Evolutionary conservation across 1,140 invertebrate species (phyloP), one percentile per base, ranked within the genome.

Genomic region (Archivesica marissinica): DNA sequence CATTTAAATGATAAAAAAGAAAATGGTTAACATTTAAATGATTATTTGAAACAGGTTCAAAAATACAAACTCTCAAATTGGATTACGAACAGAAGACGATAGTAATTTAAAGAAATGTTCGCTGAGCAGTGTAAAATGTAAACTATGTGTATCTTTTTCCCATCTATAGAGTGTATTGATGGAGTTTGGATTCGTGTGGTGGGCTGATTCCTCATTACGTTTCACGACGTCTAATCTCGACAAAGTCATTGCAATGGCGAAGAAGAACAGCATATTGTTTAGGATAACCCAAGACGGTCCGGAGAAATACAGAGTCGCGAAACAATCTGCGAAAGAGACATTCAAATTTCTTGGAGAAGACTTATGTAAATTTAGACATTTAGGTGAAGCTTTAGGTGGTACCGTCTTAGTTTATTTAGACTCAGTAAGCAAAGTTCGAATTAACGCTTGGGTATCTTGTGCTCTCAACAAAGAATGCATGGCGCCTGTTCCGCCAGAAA

Each of bases 101-200:
- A n/a, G n/a, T n/a, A n/a, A n/a, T n/a, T n/a, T n/a, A n/a, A n/a
- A n/a, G n/a, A n/a, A n/a, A n/a, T n/a, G n/a, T n/a, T n/a, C n/a
- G n/a, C n/a, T n/a, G n/a, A n/a, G n/a, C n/a, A n/a, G n/a, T n/a
- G n/a, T n/a, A n/a, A n/a, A n/a, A n/a, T n/a, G n/a, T n/a, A n/a
- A n/a, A n/a, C n/a, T n/a, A n/a, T n/a, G n/a, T n/a, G n/a, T n/a
- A n/a, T n/a, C n/a, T n/a, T n/a, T n/a, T n/a, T n/a, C n/a, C n/a
- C n/a, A n/a, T n/a, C n/a, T n/a, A n/a, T n/a, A n/a, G n/a, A n/a
- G n/a, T n/a, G n/a, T n/a, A n/a, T n/a, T 78, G 15, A 38, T 78
- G 35, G 75, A 78, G 56, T 78, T 41, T 44, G 75, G 75, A 13
- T 61, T 61, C 30, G 75, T 78, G 0, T 61, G 52, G 75, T 78